A percentile compares a stretch with the other conserved stretches of the same genome.
These are phyloP conservation scores for Corythornis cristatus DNA, from an alignment of 2,113 vertebrate genomes.

Conservation along the genomic window DNA sequence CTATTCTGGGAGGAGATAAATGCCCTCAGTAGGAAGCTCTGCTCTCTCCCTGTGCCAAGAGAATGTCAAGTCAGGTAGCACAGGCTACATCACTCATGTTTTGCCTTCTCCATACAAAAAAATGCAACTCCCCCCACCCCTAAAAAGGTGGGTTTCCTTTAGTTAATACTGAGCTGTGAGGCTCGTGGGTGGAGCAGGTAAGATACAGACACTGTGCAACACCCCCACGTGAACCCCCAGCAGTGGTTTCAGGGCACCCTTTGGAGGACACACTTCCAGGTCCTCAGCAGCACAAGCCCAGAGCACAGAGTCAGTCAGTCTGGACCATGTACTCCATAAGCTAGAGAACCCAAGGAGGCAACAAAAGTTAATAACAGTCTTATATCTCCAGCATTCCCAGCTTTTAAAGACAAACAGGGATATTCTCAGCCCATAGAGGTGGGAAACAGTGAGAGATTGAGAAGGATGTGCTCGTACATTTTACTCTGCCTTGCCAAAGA, in stretches of 20 bases:
- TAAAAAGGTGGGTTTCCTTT: not conserved
- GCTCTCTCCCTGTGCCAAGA: not conserved
- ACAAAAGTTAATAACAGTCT: not conserved
- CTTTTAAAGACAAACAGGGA: not conserved
- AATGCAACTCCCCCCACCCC: fast-evolving
- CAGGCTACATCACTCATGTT: not conserved
- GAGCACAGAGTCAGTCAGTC: not conserved
- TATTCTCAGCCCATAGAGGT: not conserved
- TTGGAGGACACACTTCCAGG: not conserved
- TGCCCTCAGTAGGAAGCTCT: not conserved
- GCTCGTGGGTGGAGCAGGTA: not conserved
- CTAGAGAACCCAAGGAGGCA: not conserved
- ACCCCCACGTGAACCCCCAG: fast-evolving
- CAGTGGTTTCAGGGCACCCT: not conserved
- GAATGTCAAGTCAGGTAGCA: not conserved
- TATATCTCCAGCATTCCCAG: not conserved
- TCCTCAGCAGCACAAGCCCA: not conserved
- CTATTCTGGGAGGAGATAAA: not conserved
- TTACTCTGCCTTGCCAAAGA: not conserved
- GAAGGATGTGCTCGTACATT: not conserved
- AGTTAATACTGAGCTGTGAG: fast-evolving
- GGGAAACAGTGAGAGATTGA: not conserved
- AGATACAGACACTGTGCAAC: fast-evolving
- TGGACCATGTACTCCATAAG: not conserved
- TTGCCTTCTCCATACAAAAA: not conserved